Conservation (phyloP, 2,113 vertebrate genomes). For the Panurus biarmicus region DNA sequence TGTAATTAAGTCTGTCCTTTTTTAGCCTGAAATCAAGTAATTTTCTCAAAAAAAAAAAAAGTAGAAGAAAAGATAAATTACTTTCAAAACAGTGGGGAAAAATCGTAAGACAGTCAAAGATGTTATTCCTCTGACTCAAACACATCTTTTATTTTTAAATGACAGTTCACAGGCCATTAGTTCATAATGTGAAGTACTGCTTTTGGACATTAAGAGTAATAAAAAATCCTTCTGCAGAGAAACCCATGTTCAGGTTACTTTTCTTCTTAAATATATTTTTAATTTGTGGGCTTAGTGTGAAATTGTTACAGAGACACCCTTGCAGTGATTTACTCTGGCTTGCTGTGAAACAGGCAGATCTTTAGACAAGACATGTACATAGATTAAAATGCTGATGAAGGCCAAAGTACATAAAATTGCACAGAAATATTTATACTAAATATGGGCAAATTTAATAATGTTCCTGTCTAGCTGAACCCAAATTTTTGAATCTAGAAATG, state of each 20-base stretch:
- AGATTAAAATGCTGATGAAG: not conserved
- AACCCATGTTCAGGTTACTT: conserved; percentile 5
- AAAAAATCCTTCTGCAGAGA: conserved; percentile 16
- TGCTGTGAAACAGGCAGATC: not conserved
- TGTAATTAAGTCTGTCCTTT: conserved; percentile 42
- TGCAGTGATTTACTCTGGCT: not conserved
- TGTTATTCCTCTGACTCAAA: conserved; percentile 33
- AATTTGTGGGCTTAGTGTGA: not conserved
- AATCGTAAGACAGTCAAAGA: conserved; percentile 4
- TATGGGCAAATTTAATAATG: not conserved
- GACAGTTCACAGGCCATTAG: conserved; percentile 44
- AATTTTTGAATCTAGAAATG: not conserved
- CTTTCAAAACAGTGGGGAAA: conserved; percentile 20
- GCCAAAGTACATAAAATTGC: not conserved
- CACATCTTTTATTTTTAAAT: conserved; percentile 59
- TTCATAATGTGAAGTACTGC: conserved; percentile 37
- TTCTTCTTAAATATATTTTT: conserved; percentile 17
- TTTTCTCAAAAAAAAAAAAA: not conserved
- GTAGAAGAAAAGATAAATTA: not conserved
- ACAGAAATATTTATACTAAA: not conserved
- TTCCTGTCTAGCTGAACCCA: not conserved
- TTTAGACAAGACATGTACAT: not conserved
- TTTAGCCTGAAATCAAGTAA: conserved; percentile 3
- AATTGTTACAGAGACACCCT: not conserved
- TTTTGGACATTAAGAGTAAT: conserved; percentile 24